Evolutionary conservation across 2,888 invertebrate genomes (phyloP).

Genomic region (Mesorhabditis belari): DNA sequence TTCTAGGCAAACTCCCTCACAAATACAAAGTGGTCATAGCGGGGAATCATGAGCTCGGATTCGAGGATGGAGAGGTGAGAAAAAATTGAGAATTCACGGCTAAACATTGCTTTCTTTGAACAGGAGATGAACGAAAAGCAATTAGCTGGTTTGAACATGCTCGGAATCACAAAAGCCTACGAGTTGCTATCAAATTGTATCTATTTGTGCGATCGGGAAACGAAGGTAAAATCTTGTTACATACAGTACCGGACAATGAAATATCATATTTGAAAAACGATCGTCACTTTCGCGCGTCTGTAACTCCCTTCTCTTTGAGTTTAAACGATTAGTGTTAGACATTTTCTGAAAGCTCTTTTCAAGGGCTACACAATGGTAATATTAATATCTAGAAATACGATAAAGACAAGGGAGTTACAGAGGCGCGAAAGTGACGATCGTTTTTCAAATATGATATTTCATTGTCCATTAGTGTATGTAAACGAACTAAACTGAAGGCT

Average conservation of each 20-base stretch:
- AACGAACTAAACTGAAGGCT: slow-evolving; percentile 73
- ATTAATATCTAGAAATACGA: slow-evolving; percentile 28
- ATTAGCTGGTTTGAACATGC: slow-evolving; percentile 40
- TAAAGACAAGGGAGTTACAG: slow-evolving; percentile 48
- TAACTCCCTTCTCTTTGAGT: slow-evolving; percentile 23
- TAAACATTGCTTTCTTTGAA: neutral
- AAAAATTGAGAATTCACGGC: slow-evolving; percentile 3
- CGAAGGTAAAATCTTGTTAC: slow-evolving; percentile 23
- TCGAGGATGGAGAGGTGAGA: slow-evolving; percentile 33
- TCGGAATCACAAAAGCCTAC: slow-evolving; percentile 49
- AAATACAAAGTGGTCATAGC: slow-evolving; percentile 42
- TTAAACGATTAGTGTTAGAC: too few species aligned
- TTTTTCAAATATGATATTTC: slow-evolving; percentile 56
- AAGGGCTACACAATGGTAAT: too few species aligned
- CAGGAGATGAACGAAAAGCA: slow-evolving; percentile 9
- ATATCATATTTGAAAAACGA: slow-evolving; percentile 41
- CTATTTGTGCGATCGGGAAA: slow-evolving; percentile 43
- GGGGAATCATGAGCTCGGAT: slow-evolving; percentile 44
- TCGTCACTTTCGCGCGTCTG: slow-evolving; percentile 42
- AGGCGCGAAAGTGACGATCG: slow-evolving; percentile 52
- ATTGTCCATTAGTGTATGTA: slow-evolving; percentile 67
- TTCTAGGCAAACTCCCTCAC: slow-evolving; percentile 35
- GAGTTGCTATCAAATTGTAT: slow-evolving; percentile 50
- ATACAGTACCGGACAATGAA: neutral
- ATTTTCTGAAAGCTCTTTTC: too few species aligned